Conservation (phyloP, 2,113 vertebrate genomes). For the Miniopterus natalensis region DNA sequence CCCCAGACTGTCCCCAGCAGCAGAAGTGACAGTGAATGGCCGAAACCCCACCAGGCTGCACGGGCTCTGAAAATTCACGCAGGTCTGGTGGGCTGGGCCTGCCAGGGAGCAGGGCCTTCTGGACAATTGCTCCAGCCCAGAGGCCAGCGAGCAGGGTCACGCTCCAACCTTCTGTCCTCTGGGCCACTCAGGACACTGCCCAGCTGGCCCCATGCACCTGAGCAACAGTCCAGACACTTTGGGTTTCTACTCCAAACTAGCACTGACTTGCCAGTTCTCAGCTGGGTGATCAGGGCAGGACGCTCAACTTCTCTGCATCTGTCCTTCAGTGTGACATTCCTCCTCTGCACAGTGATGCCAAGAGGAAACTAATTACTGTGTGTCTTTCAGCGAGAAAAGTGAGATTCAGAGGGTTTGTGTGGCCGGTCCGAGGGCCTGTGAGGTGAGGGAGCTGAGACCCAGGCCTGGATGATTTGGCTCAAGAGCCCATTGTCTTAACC, state of each 20-base stretch:
- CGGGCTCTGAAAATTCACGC: not conserved
- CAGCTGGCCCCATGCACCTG: fast-evolving
- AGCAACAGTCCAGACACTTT: fast-evolving
- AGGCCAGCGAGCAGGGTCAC: fast-evolving
- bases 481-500: not conserved
- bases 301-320: not conserved
- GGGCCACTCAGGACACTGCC: not conserved
- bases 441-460: not conserved
- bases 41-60: constrained; percentile 78
- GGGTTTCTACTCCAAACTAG: not conserved
- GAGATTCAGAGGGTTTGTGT: not conserved
- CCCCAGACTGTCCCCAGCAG: not conserved
- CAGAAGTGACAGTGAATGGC: not conserved
- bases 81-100: fast-evolving
- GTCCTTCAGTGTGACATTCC: fast-evolving
- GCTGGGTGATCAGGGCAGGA: not conserved
- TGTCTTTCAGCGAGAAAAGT: not conserved
- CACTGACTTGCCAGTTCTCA: fast-evolving
- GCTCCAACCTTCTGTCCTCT: not conserved
- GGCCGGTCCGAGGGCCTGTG: not conserved
- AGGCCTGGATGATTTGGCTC: not conserved
- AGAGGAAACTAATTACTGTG: not conserved
- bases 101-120: not conserved
- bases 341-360: not conserved
- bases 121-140: not conserved